Percentiles rank a stretch among this genome's conserved stretches.
Evolutionary conservation across 2,888 invertebrate genomes (phyloP).

Genomic region (Bembecia ichneumoniformis): DNA sequence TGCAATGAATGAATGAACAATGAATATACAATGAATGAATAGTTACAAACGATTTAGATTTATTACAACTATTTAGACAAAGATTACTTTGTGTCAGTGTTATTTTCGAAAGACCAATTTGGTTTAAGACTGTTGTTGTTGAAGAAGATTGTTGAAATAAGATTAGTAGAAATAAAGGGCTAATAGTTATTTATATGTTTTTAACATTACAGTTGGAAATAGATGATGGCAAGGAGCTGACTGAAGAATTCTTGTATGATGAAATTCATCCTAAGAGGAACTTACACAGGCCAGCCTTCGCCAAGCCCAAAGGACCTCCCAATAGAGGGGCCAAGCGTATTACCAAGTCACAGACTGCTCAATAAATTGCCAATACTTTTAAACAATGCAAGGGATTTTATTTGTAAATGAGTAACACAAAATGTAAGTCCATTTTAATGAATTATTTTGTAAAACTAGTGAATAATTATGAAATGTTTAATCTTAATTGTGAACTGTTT

Average conservation of each 20-base stretch:
- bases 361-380: slow-evolving; percentile 20
- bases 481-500: too few relatives aligned
- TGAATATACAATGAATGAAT: too few relatives aligned
- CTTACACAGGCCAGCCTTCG: slow-evolving; percentile 91
- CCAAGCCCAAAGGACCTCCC: slow-evolving; percentile 96
- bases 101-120: too few relatives aligned
- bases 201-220: slow-evolving; percentile 83
- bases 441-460: not conserved
- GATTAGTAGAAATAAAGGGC: too few relatives aligned
- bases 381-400: not conserved
- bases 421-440: not conserved
- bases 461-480: too few relatives aligned
- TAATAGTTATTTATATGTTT: too few relatives aligned
- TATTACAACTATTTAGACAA: not conserved
- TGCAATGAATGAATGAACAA: too few relatives aligned
- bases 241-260: slow-evolving; percentile 90
- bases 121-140: too few relatives aligned
- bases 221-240: slow-evolving; percentile 90
- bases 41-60: too few relatives aligned
- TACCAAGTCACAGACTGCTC: slow-evolving; percentile 76
- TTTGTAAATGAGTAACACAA: too few relatives aligned
- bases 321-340: slow-evolving; percentile 92
- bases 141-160: too few relatives aligned
- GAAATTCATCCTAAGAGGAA: slow-evolving; percentile 95
- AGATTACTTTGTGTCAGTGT: too few relatives aligned